Conservation (phyloP, 2,888 invertebrate genomes). For the Apodemia hepburni region DNA sequence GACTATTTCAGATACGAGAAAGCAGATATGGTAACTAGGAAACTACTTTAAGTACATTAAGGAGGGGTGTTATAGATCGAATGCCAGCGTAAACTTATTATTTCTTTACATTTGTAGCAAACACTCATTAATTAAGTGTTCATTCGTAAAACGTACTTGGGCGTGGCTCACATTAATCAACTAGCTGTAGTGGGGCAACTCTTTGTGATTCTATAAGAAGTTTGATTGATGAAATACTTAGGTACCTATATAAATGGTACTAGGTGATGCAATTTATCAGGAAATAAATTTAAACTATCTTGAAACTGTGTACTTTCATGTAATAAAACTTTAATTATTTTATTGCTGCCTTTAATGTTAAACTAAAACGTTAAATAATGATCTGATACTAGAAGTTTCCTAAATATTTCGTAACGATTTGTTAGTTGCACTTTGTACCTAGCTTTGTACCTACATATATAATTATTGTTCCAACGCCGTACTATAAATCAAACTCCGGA, state of each 20-base stretch:
- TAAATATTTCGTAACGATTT: background rate
- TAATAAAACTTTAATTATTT: background rate
- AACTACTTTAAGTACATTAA: constrained; percentile 16
- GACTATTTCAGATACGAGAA: too few relatives aligned
- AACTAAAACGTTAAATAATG: background rate
- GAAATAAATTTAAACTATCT: background rate
- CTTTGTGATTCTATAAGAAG: constrained; percentile 29
- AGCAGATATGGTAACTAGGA: background rate
- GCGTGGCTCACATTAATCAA: constrained; percentile 50
- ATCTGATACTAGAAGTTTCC: background rate
- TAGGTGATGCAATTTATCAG: background rate
- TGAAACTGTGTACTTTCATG: background rate
- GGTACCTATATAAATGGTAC: background rate
- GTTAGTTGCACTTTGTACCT: background rate
- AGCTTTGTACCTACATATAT: too few relatives aligned
- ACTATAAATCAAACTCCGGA: constrained; percentile 21
- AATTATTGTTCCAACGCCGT: background rate
- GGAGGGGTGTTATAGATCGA: constrained; percentile 17
- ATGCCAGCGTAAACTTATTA: constrained; percentile 20
- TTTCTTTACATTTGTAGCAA: constrained; percentile 34
- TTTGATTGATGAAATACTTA: constrained; percentile 20
- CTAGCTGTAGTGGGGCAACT: constrained; percentile 37
- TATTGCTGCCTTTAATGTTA: background rate
- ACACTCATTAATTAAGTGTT: constrained; percentile 45
- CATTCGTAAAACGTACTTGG: constrained; percentile 39